Conservation (phyloP, 2,113 vertebrate species). For the Gambusia affinis region DNA sequence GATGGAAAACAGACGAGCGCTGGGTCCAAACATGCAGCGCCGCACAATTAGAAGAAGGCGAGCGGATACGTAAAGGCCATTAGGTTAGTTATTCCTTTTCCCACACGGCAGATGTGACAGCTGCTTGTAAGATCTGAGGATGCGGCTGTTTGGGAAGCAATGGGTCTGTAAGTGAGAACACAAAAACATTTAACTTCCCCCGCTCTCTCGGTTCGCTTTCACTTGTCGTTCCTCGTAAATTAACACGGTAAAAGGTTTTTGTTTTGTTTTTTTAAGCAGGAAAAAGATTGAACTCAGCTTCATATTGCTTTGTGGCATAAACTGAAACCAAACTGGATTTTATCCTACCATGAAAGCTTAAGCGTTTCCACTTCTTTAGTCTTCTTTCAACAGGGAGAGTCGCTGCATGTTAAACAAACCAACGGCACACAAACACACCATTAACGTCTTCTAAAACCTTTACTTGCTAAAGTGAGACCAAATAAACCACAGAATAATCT, state of each 20-base stretch:
- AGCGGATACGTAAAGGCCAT: slow-evolving; percentile 34
- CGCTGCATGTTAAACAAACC: slow-evolving; percentile 37
- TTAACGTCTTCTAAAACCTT: slow-evolving; percentile 13
- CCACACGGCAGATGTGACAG: slow-evolving; percentile 16
- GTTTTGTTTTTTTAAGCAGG: neutral
- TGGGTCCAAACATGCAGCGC: slow-evolving; percentile 27
- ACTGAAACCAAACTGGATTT: slow-evolving; percentile 3
- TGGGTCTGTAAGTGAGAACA: slow-evolving; percentile 12
- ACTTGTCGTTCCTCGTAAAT: slow-evolving; percentile 10
- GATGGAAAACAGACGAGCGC: slow-evolving; percentile 49
- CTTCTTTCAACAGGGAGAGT: slow-evolving; percentile 63
- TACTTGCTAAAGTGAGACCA: slow-evolving; percentile 52
- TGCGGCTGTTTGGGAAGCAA: slow-evolving; percentile 40
- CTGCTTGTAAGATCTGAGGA: slow-evolving; percentile 7
- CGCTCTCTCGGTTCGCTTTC: slow-evolving; percentile 2
- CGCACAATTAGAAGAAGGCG: slow-evolving; percentile 7
- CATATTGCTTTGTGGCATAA: neutral
- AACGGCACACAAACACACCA: slow-evolving; percentile 42
- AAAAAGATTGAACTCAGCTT: neutral
- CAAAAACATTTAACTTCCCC: neutral
- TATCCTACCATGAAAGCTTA: neutral
- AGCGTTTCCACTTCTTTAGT: slow-evolving; percentile 19
- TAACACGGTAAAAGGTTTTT: neutral
- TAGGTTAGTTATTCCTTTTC: slow-evolving; percentile 24
- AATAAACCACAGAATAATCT: slow-evolving; percentile 63